Conservation (phyloP, 2,113 vertebrate species). For the Motacilla alba region DNA sequence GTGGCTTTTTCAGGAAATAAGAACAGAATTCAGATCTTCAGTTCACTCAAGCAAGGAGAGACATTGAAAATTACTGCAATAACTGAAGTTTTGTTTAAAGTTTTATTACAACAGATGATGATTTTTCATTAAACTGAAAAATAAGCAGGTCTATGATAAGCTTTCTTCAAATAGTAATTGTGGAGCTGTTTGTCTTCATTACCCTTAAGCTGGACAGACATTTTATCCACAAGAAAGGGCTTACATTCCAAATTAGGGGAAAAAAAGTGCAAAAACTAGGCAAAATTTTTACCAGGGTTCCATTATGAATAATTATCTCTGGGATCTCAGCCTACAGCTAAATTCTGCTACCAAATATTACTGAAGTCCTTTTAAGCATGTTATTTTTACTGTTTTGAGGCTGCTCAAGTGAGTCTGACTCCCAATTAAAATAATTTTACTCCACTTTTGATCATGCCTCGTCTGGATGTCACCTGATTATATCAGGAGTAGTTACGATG, state of each 20-base stretch:
- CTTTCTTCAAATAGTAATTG: background rate
- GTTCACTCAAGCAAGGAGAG: background rate
- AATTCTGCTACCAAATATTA: background rate
- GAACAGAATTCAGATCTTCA: background rate
- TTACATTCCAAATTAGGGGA: background rate
- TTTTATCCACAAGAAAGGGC: background rate
- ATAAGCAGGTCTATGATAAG: background rate
- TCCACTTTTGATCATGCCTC: background rate
- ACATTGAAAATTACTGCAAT: background rate
- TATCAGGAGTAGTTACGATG: background rate
- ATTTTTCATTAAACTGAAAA: background rate
- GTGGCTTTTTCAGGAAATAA: background rate
- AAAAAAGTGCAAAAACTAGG: background rate
- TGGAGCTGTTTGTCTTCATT: background rate
- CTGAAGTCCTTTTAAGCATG: background rate
- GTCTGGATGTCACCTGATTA: background rate
- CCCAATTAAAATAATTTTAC: background rate
- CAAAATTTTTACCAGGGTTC: background rate
- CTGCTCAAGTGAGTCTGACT: background rate
- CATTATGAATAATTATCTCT: background rate
- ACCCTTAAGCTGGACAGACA: background rate
- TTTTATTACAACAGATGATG: background rate
- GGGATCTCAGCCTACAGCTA: background rate
- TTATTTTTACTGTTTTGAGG: background rate
- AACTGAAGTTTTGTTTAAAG: background rate